Base-by-base conservation (phyloP, 2,888 invertebrate species). In the Melipona beecheii region DNA sequence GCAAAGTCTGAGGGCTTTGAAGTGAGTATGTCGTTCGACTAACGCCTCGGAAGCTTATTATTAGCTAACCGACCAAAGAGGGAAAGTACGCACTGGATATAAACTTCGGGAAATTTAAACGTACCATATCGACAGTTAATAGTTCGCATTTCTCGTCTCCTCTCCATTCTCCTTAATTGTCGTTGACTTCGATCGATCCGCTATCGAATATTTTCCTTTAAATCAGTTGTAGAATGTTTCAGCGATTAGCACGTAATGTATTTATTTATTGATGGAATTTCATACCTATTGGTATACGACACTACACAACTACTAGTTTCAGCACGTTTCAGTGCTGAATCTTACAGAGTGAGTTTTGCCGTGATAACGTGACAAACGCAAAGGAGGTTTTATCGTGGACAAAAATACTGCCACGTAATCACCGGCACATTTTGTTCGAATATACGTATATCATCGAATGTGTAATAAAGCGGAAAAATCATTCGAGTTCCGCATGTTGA, bases 1-100 rank as follows among this genome's bases (percentile, higher is more conserved):
- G 98, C 98, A 93, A 98, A 98, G 96, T 98, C 98, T 86, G 98
- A 97, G 92, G 97, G 97, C 95, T 98, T 98, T 95, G 98, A 98
- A 96, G 98, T 98, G 96, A 98, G 98, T 83, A 73, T 77, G 58
- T 49, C 68, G 60, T 58, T 66, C 76, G 75, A 77, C 52, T 66
- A 75, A 84, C 70, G 79, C 69, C 75, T 86, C 71, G 71, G 65
- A 58, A 65, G 72, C 64, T 69, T 73, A 69, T 58, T 56, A 58
- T 43, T 73, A 74, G 70, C 66, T 65, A 36, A 52, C 73, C 71
- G 74, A 84, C 79, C 43, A 9, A 86, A 87, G 78, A 87, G 86
- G 80, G 80, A 87, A 87, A 87, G 83, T 88, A 77, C 70, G 69
- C 75, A 73, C 27, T 62, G 75, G 71, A 77, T 70, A 27, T 70